Evolutionary conservation across 1,140 invertebrate genomes (phyloP), one percentile per base, ranked within the genome.

Genomic region (Metopolophium dirhodum): DNA sequence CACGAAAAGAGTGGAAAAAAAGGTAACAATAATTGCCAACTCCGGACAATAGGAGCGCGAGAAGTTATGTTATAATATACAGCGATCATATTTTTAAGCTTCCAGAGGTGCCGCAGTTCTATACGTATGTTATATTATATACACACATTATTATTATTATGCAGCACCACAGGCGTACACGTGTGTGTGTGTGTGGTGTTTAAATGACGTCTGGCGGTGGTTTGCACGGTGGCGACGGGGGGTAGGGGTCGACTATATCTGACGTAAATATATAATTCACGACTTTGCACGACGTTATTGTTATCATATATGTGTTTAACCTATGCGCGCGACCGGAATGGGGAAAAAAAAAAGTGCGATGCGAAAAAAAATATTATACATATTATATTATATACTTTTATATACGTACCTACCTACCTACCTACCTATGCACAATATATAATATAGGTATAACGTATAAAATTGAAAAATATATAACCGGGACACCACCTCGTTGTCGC

Each of bases 231-330:
- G 61, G 61, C 4, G 47, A 11, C 35, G 88, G 51, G 8, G 23
- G 86, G 30, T 26, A 9, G 88, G 88, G 37, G 37, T 14, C 37
- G 54, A 30, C 51, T 37, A 35, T 41, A 54, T 89, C 88, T 89
- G 88, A 89, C 88, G 57, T 93, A 93, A 93, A 93, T 83, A 93
- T 93, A 93, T 93, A 93, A 93, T 93, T 93, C 91, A 93, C 91
- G 91, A 93, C 82, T 93, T 93, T 41, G 82, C 91, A 93, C 77
- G 35, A 93, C 91, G 91, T 93, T 86, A 93, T 93, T 93, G 91
- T 93, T 93, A 85, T 93, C 82, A 86, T 86, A 37, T 61, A 22
- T n/a, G 51, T 45, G 37, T 90, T 61, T 90, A 90, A 90, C 89
- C 89, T 90, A 61, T 61, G 51, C 88, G n/a, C 51, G 88, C 51